phyloP scores from a whole-genome alignment of 2,888 invertebrate species.

The Megaustenia siamemsis region DNA sequence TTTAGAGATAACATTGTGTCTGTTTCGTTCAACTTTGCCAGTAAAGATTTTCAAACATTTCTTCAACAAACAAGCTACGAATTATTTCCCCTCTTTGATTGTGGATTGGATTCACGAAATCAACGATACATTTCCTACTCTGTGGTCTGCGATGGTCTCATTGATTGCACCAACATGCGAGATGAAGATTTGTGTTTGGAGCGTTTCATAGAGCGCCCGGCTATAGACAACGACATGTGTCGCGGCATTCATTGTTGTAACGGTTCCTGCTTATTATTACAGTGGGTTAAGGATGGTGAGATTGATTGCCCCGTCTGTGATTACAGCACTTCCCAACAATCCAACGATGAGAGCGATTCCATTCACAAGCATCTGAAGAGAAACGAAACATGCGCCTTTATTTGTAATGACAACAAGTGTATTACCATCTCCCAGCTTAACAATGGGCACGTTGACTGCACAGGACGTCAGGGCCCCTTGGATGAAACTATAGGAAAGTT shows the following conservation, averaged over 20 bases:
- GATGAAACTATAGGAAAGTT: conserved; percentile 23
- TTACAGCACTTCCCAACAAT: neutral
- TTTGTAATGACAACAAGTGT: conserved; percentile 15
- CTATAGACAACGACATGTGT: neutral
- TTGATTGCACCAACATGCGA: neutral
- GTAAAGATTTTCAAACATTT: neutral
- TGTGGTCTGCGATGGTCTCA: neutral
- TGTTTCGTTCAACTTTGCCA: no score
- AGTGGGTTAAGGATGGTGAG: conserved; percentile 22
- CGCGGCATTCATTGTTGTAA: no score
- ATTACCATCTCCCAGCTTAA: neutral
- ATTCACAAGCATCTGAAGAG: neutral
- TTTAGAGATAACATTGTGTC: neutral
- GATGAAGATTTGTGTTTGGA: conserved; percentile 13
- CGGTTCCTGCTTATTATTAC: neutral
- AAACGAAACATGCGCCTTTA: conserved; percentile 7
- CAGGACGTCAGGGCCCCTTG: conserved; percentile 19
- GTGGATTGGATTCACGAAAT: no score
- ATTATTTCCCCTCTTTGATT: neutral
- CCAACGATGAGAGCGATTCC: neutral
- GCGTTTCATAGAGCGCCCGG: neutral
- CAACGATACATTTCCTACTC: neutral
- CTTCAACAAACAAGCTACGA: no score
- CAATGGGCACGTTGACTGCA: conserved; percentile 24
- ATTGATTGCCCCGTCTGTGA: conserved; percentile 8